Evolutionary conservation across 2,113 vertebrate genomes (phyloP), one percentile per base, ranked within the genome.

Genomic region (Phasianus colchicus): DNA sequence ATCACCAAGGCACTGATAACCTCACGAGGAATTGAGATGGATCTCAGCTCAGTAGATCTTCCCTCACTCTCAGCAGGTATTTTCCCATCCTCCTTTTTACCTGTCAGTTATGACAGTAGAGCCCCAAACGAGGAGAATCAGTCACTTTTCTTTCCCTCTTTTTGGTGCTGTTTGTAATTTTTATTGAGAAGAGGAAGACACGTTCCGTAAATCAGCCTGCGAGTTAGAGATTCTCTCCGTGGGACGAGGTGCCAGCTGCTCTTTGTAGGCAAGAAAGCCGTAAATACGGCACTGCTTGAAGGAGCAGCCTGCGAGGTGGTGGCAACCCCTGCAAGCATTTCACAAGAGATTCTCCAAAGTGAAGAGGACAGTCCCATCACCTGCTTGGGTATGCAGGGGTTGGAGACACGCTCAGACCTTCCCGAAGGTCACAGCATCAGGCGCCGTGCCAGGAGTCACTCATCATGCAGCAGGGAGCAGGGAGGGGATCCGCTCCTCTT

Each of bases 151-250:
- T 42, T 16, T 30, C 15, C 5, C 54, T n/a, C n/a, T 73, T 54
- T 67, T 67, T 9, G 0, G 48, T 64, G 50, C n/a, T 9, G 29
- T 95, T 93, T 88, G 63, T 95, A 91, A 91, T 94, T 92, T 95
- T 94, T 83, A 92, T 70, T 25, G 85, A 75, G 79, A 86, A 86
- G 86, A 90, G 85, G 77, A 88, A 85, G 85, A 83, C 88, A 61
- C 2, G 11, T 66, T 95, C 67, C 89, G 92, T 97, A 96, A 96
- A 96, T 97, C 96, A 97, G 79, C n/a, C 81, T 43, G 54, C 48
- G 74, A 95, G 89, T 75, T 74, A 79, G 70, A 94, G 65, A 83
- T 55, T 94, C 90, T 82, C 92, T 90, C 89, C 74, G 72, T 1
- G 0, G 90, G 55, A 82, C 64, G 76, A 90, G 54, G 60, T 48